Evolutionary conservation across 2,113 vertebrate genomes (phyloP).

Genomic region (Elachura formosa): DNA sequence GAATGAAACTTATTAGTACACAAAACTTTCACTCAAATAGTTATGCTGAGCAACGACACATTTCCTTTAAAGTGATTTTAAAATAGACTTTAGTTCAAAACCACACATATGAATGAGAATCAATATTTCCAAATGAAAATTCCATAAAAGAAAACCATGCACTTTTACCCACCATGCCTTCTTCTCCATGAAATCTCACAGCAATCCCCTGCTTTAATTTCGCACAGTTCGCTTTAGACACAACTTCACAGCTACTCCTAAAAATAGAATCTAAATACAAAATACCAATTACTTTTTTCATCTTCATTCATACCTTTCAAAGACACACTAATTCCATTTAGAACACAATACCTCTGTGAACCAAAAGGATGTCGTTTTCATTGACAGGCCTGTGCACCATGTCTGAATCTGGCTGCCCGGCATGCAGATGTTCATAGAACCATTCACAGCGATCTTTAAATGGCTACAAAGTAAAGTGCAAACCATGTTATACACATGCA

Average conservation of each 20-base stretch:
- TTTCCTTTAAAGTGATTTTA: not conserved
- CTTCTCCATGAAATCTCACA: constrained; percentile 96
- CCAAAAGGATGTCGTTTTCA: constrained; percentile 93
- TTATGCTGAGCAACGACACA: not conserved
- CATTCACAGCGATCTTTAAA: constrained; percentile 98
- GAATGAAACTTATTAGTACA: constrained; percentile 33
- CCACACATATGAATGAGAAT: not conserved
- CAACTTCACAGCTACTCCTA: constrained; percentile 98
- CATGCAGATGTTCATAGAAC: constrained; percentile 96
- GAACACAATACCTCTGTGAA: constrained; percentile 87
- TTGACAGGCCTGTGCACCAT: constrained; percentile 98
- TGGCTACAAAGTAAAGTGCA: constrained; percentile 73
- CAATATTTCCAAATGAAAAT: not conserved
- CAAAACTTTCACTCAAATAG: not conserved
- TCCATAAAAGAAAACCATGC: not conserved
- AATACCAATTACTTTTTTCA: constrained; percentile 64
- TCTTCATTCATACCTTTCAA: not conserved
- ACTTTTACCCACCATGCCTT: constrained; percentile 89
- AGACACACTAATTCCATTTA: not conserved
- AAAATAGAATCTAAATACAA: constrained; percentile 93
- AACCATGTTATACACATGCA: not conserved
- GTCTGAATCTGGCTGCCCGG: constrained; percentile 89
- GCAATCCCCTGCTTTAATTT: constrained; percentile 97
- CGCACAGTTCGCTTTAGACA: constrained; percentile 93
- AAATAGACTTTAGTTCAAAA: not conserved